These are phyloP conservation scores for Mesaphorura yosii DNA, from an alignment of 1,140 invertebrate species.

Conservation along the genomic window DNA sequence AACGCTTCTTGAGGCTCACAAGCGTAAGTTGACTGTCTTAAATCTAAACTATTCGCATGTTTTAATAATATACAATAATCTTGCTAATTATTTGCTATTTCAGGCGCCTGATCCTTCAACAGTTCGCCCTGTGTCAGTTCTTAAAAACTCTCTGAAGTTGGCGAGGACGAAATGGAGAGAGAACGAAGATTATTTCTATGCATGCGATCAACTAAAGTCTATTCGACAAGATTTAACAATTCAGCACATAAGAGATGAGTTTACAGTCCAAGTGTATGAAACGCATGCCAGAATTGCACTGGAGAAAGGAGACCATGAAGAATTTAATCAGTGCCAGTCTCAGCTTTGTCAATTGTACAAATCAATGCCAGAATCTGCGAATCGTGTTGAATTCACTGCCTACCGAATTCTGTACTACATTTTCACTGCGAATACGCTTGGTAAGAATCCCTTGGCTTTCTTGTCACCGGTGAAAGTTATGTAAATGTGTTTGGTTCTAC, in stretches of 20 bases:
- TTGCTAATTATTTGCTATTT: not conserved
- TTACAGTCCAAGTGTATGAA: slow-evolving; percentile 95
- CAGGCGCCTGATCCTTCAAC: slow-evolving; percentile 83
- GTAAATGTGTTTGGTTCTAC: slow-evolving; percentile 29
- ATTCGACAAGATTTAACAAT: slow-evolving; percentile 97
- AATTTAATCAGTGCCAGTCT: slow-evolving; percentile 96
- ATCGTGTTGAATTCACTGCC: slow-evolving; percentile 80
- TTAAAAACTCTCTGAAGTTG: slow-evolving; percentile 70
- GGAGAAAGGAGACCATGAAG: slow-evolving; percentile 90
- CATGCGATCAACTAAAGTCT: slow-evolving; percentile 96
- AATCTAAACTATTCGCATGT: not conserved
- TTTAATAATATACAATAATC: not conserved
- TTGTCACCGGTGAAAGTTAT: slow-evolving; percentile 4
- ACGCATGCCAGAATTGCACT: slow-evolving; percentile 93
- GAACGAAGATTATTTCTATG: slow-evolving; percentile 86
- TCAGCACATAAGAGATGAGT: slow-evolving; percentile 85
- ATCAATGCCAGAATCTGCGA: slow-evolving; percentile 46
- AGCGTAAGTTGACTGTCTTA: slow-evolving; percentile 44
- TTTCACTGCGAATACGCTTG: slow-evolving; percentile 89
- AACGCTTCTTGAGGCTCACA: slow-evolving; percentile 85
- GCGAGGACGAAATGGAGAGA: slow-evolving; percentile 81
- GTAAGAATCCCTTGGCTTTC: slow-evolving; percentile 43
- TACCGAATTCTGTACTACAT: slow-evolving; percentile 95
- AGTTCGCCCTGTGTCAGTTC: slow-evolving; percentile 74
- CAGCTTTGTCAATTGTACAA: slow-evolving; percentile 84